Base-by-base conservation (phyloP, 1,140 invertebrate species). In the Mercenaria mercenaria region DNA sequence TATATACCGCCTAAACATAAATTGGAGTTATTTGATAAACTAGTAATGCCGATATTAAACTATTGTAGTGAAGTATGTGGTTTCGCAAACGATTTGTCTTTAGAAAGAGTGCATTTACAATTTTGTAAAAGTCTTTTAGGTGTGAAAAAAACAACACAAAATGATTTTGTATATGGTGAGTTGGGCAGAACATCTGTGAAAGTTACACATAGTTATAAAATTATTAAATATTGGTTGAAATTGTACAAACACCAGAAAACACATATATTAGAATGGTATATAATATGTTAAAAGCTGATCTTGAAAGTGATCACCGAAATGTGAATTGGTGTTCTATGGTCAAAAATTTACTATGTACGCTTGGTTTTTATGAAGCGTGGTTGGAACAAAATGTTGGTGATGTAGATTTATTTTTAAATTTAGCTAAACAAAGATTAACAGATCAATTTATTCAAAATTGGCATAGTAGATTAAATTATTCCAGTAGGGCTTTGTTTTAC, bases 11-110 rank as follows among this genome's bases (percentile, higher is more conserved):
- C 4, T 47, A 20, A 32, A 23, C 47, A 20, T 72, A 50, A 37
- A 72, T 32, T 80, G 26, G 41, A 90, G 50, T 82, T 91, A 47
- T 91, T 88, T 91, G 61, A 88, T 50, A 72, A 76, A 82, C 29
- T 81, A 26, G 69, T 41, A 56, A 20, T 61, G 61, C 47, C 90
- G 26, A 81, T 88, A 20, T 43, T 88, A 32, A 39, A 29, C 8
- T 69, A 86, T 74, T 83, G 83, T 20, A 29, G 56, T 69, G 89
- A 90, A 43, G 59, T 86, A 18, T 90, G 76, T 82, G 82, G 89
- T 39, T 69, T 86, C 34, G 43, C 20, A 37, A 80, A 86, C 29
- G 41, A 26, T 52, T 23, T 34, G 18, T n/a, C 20, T 37, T 86
- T 39, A 82, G 79, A 72, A 20, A 10, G 47, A 52, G 20, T 52